A percentile compares a stretch with the other conserved stretches of the same genome.
Conservation (phyloP, 2,888 invertebrate species). For the Scaptomyza reducta region DNA sequence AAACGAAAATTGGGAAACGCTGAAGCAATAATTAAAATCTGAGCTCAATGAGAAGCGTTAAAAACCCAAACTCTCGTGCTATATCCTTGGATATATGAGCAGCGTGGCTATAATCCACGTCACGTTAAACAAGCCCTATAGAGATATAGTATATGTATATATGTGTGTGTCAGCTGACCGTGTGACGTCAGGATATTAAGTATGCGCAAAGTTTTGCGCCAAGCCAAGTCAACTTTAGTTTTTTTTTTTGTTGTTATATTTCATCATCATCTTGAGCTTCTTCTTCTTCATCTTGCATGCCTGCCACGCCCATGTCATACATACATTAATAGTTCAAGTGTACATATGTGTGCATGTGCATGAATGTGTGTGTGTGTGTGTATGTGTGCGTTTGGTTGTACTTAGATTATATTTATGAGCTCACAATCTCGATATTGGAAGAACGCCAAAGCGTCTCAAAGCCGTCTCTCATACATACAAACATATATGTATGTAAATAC, state of each 20-base stretch:
- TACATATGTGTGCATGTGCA: constrained; percentile 1
- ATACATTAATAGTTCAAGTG: constrained; percentile 27
- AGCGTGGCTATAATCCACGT: no score
- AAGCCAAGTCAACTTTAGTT: constrained; percentile 50
- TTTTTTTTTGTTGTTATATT: constrained; percentile 5
- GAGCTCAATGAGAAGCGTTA: no score
- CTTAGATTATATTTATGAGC: constrained; percentile 56
- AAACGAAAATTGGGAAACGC: no score
- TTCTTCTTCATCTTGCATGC: constrained; percentile 30
- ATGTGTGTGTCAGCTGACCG: no score
- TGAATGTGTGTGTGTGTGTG: background rate
- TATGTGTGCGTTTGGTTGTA: constrained; percentile 4
- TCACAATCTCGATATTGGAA: constrained; percentile 24
- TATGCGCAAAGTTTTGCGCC: constrained; percentile 67
- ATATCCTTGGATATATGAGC: no score
- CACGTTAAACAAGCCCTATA: no score
- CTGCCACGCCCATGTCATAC: constrained; percentile 66
- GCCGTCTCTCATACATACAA: background rate
- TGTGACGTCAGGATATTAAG: constrained; percentile 72
- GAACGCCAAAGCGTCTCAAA: constrained; percentile 9
- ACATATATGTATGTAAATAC: background rate
- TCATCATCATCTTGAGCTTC: background rate
- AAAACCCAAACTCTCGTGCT: no score
- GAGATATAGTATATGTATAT: no score
- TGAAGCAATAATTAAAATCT: no score